A percentile compares a stretch with the other conserved stretches of the same genome.
phyloP scores from a whole-genome alignment of 2,888 invertebrate genomes.

The Terebella lapidaria region DNA sequence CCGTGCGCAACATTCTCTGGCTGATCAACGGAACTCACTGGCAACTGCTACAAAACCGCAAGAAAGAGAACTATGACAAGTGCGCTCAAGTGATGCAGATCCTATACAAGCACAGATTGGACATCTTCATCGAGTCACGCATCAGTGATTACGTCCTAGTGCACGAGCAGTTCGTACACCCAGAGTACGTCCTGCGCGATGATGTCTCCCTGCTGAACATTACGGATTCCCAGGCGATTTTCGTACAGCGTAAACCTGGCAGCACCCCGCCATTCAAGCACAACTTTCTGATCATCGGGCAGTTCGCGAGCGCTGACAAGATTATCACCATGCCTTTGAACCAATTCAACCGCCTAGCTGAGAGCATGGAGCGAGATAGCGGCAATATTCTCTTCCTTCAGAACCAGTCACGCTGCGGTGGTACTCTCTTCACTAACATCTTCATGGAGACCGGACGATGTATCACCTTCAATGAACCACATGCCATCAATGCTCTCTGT shows the following conservation, averaged over 20 bases:
- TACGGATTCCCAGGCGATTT: not conserved
- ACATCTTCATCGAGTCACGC: not conserved
- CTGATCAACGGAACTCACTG: not conserved
- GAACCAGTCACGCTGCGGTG: not conserved
- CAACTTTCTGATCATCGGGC: not conserved
- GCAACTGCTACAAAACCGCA: not conserved
- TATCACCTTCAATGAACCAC: not conserved
- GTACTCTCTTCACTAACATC: not conserved
- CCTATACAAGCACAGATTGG: not conserved
- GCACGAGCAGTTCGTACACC: not conserved
- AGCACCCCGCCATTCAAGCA: not conserved
- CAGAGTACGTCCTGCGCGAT: not conserved
- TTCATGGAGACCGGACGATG: not conserved
- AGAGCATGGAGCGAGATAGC: not conserved
- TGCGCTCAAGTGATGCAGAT: not conserved
- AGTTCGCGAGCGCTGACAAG: not conserved
- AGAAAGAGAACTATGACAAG: not conserved
- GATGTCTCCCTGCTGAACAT: not conserved
- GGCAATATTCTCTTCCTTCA: not conserved
- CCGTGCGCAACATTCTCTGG: not conserved
- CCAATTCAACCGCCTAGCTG: not conserved
- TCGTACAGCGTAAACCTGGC: not conserved
- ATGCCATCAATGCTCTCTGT: not conserved
- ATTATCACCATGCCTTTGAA: slow-evolving; percentile 1
- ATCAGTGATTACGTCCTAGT: not conserved